These are phyloP conservation scores for Amblyteles armatorius DNA, from an alignment of 2,888 invertebrate genomes.

Conservation along the genomic window DNA sequence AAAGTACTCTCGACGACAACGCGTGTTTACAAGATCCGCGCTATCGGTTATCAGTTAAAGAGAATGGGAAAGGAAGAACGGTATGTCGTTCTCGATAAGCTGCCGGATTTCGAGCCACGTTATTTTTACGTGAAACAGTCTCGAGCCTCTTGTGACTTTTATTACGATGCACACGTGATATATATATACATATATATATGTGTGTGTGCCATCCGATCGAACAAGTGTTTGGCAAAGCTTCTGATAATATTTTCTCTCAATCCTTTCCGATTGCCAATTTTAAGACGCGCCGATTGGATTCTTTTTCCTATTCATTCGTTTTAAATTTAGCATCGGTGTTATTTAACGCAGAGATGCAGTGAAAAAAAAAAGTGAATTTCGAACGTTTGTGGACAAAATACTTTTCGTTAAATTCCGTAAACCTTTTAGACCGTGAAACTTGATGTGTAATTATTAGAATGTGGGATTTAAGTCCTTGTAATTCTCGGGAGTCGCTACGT, in stretches of 20 bases:
- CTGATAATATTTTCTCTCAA: neutral
- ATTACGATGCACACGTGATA: neutral
- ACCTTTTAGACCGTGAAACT: too few relatives aligned
- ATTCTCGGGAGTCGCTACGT: too few relatives aligned
- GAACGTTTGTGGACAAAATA: too few relatives aligned
- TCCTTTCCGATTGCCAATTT: neutral
- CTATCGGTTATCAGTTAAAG: conserved; percentile 1
- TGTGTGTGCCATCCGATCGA: neutral
- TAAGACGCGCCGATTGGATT: neutral
- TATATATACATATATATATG: neutral
- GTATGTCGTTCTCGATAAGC: neutral
- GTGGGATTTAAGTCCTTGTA: too few relatives aligned
- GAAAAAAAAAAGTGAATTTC: too few relatives aligned
- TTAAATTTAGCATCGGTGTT: neutral
- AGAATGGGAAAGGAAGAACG: neutral
- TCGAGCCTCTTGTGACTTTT: neutral
- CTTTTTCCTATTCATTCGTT: neutral
- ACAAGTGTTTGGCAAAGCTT: neutral
- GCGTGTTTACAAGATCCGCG: conserved; percentile 1
- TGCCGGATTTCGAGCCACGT: neutral
- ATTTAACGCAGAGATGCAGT: too few relatives aligned
- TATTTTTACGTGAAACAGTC: neutral
- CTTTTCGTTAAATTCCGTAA: too few relatives aligned
- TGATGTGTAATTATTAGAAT: too few relatives aligned
- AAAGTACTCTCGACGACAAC: neutral